Conservation (phyloP, 2,888 invertebrate species). For the Dryadula phaetusa region DNA sequence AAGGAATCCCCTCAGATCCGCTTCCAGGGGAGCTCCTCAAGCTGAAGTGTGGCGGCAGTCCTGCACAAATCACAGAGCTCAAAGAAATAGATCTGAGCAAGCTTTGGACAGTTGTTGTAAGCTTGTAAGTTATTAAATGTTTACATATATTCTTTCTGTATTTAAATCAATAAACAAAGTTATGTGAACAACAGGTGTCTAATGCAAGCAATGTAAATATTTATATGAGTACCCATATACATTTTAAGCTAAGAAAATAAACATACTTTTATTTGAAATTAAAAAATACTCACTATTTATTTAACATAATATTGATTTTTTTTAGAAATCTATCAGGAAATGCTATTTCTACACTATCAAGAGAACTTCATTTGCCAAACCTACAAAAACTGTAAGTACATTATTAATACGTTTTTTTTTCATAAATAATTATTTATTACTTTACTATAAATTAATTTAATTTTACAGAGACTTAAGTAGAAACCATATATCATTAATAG, state of each 20-base stretch:
- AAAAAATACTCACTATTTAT: no score
- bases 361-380: constrained; percentile 86
- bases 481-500: constrained; percentile 90
- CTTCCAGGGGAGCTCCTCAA: constrained; percentile 84
- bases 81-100: constrained; percentile 86
- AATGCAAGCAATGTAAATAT: constrained; percentile 19
- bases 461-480: constrained; percentile 89
- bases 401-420: no score
- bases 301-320: constrained; percentile 50
- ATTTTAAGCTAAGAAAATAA: constrained; percentile 8
- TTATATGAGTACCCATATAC: constrained; percentile 2
- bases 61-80: constrained; percentile 84
- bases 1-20: constrained; percentile 78
- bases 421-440: background rate
- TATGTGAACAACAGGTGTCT: constrained; percentile 33
- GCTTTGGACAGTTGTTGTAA: constrained; percentile 85
- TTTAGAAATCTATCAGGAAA: constrained; percentile 87
- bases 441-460: background rate
- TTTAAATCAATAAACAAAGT: constrained; percentile 31
- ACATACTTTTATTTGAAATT: no score
- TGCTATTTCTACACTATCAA: constrained; percentile 84
- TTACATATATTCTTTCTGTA: background rate
- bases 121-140: constrained; percentile 84
- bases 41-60: constrained; percentile 86
- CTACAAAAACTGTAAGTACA: constrained; percentile 90